These are phyloP conservation scores for Haliclona indistincta DNA, from an alignment of 37 sponge, comb jelly and placozoan genomes.

Conservation along the genomic window DNA sequence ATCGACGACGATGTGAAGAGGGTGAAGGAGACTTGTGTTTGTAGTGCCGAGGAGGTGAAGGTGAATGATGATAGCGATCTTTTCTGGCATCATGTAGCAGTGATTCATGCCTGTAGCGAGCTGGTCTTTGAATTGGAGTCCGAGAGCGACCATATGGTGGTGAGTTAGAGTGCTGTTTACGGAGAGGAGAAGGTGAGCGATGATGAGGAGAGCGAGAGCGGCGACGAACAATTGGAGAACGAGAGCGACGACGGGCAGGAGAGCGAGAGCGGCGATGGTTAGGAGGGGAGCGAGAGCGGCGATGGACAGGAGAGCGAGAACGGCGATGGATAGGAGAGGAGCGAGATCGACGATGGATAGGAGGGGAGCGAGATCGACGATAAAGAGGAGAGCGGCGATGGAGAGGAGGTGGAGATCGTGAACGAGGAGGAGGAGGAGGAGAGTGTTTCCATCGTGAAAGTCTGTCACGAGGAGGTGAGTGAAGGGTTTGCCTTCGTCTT, in stretches of 20 bases:
- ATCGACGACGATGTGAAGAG: too few relatives aligned
- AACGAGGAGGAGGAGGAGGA: constrained; percentile 12
- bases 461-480: constrained; percentile 5
- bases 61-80: too few relatives aligned
- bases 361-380: not conserved
- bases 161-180: constrained; percentile 10
- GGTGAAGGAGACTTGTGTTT: too few relatives aligned
- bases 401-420: not conserved
- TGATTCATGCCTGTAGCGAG: too few relatives aligned
- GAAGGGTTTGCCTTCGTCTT: constrained; percentile 4
- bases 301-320: constrained; percentile 1
- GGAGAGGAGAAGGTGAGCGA: constrained; percentile 18
- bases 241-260: not conserved
- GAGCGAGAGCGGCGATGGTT: constrained; percentile 12
- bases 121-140: too few relatives aligned
- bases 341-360: constrained; percentile 6
- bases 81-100: too few relatives aligned
- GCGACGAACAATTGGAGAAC: not conserved
- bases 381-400: constrained; percentile 18
- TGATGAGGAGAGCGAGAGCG: not conserved
- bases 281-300: not conserved
- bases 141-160: too few relatives aligned
- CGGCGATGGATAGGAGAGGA: constrained; percentile 18
- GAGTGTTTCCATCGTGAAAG: not conserved
- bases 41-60: too few relatives aligned